These are phyloP conservation scores for Lerista edwardsae DNA, from an alignment of 2,797 vertebrate genomes.

Conservation along the genomic window DNA sequence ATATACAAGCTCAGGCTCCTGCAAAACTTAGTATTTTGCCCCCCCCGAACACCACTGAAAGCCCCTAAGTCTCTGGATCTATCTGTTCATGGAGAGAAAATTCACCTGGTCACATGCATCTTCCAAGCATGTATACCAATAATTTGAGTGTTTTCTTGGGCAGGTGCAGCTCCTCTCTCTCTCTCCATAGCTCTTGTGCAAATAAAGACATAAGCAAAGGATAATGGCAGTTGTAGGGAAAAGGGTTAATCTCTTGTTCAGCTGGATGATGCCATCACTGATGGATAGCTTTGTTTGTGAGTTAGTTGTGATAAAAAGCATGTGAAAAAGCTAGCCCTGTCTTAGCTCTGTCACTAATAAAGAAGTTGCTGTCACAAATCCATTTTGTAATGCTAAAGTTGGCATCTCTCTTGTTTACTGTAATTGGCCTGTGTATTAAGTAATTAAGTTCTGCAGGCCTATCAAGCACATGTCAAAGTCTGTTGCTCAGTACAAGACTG, in stretches of 20 bases:
- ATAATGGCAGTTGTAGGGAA: slow-evolving; percentile 1
- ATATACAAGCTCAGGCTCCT: too few relatives aligned
- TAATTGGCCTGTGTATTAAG: slow-evolving; percentile 2
- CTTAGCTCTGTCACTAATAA: too few relatives aligned
- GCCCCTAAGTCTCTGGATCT: not conserved
- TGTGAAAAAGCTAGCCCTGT: too few relatives aligned
- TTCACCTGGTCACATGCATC: not conserved
- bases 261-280: too few relatives aligned
- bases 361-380: slow-evolving; percentile 4
- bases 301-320: too few relatives aligned
- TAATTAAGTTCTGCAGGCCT: not conserved
- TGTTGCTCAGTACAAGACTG: not conserved
- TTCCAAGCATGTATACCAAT: not conserved
- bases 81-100: not conserved
- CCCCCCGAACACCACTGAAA: too few relatives aligned
- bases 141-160: not conserved
- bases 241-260: too few relatives aligned
- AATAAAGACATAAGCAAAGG: not conserved
- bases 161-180: not conserved
- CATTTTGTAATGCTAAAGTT: slow-evolving; percentile 35
- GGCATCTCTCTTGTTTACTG: slow-evolving; percentile 12
- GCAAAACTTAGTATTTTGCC: too few relatives aligned
- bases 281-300: too few relatives aligned
- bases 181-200: not conserved
- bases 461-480: slow-evolving; percentile 8